Evolutionary conservation across 2,113 vertebrate species (phyloP).

Genomic region (Semnornis frantzii): DNA sequence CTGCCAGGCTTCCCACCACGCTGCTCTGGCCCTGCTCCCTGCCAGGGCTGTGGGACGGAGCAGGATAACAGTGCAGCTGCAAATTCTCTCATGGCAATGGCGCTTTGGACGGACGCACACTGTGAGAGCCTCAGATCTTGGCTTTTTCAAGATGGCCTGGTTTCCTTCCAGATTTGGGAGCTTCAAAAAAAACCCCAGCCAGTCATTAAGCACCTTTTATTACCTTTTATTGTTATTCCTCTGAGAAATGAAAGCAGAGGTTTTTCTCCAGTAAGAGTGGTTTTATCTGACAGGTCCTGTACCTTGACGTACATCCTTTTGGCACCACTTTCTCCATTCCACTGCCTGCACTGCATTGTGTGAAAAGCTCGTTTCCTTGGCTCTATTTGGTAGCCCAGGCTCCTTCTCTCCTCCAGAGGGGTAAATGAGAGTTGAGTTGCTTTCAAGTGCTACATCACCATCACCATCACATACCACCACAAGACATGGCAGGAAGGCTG

Average conservation of each 20-base stretch:
- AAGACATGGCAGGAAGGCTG: not conserved
- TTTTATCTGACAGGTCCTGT: not conserved
- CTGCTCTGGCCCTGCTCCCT: not conserved
- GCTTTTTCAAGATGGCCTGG: conserved; percentile 9
- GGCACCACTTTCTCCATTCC: not conserved
- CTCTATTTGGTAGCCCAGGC: not conserved
- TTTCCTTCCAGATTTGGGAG: conserved; percentile 36
- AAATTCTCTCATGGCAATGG: not conserved
- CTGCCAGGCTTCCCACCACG: not conserved
- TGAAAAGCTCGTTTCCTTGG: not conserved
- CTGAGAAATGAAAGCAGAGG: not conserved
- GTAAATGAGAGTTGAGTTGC: not conserved
- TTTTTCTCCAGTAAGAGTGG: not conserved
- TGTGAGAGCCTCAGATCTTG: conserved; percentile 4
- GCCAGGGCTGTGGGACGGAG: not conserved
- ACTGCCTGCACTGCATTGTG: not conserved
- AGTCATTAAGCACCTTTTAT: conserved; percentile 49
- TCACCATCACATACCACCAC: not conserved
- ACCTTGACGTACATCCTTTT: not conserved
- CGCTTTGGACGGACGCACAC: not conserved
- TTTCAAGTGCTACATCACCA: not conserved
- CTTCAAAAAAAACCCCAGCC: not conserved
- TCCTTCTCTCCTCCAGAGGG: not conserved
- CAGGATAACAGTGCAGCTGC: conserved; percentile 7
- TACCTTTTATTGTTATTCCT: conserved; percentile 27